phyloP scores from a whole-genome alignment of 2,888 invertebrate species.

The Rapana venosa region DNA sequence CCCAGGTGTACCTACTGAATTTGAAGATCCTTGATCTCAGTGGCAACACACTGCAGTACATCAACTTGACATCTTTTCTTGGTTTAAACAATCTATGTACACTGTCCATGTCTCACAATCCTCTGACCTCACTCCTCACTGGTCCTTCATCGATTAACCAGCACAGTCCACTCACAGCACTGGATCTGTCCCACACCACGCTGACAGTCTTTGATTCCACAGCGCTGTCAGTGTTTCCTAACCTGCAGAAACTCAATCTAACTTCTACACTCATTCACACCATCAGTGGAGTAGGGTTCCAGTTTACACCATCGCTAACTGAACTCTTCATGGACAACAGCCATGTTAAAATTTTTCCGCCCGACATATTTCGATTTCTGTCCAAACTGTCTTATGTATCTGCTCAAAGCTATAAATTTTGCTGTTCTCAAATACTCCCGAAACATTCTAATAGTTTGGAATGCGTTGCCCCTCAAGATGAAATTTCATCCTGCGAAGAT shows the following conservation, averaged over 20 bases:
- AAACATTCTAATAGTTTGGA: background rate
- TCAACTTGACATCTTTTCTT: background rate
- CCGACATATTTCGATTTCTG: background rate
- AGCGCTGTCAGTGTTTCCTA: background rate
- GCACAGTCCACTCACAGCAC: background rate
- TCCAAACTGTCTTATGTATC: background rate
- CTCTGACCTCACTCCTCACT: background rate
- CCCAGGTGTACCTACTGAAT: background rate
- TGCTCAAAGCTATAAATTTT: background rate
- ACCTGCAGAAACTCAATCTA: background rate
- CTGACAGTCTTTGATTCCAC: background rate
- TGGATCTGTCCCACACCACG: background rate
- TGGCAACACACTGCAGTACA: background rate
- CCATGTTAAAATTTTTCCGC: background rate
- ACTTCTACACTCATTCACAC: background rate
- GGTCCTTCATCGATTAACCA: background rate
- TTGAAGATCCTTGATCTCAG: background rate
- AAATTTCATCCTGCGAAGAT: constrained; percentile 12
- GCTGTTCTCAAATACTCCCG: background rate
- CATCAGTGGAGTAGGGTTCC: background rate
- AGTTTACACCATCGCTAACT: background rate
- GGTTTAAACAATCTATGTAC: background rate
- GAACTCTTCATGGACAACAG: background rate
- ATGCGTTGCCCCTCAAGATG: background rate
- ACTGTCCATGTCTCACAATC: background rate